Evolutionary conservation across 64 coral and sea anemone species (phyloP).

Genomic region (Actinia tenebrosa): DNA sequence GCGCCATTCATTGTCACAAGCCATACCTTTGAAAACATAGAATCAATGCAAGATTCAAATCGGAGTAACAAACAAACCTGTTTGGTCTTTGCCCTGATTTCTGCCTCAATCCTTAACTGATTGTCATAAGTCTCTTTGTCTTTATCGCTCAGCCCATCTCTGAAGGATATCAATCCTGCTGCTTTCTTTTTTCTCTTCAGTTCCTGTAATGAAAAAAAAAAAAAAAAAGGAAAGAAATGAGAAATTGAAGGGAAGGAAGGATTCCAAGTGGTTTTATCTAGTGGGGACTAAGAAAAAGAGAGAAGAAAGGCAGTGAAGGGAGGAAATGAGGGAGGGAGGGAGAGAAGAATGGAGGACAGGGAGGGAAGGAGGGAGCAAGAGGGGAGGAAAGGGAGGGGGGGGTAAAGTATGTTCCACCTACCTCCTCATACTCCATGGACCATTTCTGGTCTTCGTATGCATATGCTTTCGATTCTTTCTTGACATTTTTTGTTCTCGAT

Average conservation of each 20-base stretch:
- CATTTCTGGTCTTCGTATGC: slow-evolving; percentile 90
- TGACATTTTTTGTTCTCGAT: slow-evolving; percentile 67
- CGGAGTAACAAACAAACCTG: slow-evolving; percentile 33
- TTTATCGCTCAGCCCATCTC: slow-evolving; percentile 72
- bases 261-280: no score
- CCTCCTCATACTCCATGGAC: slow-evolving; percentile 77
- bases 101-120: slow-evolving; percentile 70
- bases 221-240: no score
- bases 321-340: no score
- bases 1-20: no score
- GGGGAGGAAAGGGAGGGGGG: neutral
- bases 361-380: no score
- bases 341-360: no score
- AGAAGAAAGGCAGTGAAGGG: no score
- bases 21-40: no score
- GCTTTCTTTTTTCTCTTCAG: slow-evolving; percentile 72
- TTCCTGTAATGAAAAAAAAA: slow-evolving; percentile 26
- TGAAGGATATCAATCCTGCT: slow-evolving; percentile 39
- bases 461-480: slow-evolving; percentile 93
- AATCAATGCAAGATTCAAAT: no score
- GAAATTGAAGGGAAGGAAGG: no score
- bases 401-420: neutral
- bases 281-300: no score
- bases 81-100: slow-evolving; percentile 73
- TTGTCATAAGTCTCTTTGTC: slow-evolving; percentile 76